Percentiles rank a stretch among this genome's conserved stretches.
Conservation (phyloP, 2,797 vertebrate species). For the Vireo griseus region DNA sequence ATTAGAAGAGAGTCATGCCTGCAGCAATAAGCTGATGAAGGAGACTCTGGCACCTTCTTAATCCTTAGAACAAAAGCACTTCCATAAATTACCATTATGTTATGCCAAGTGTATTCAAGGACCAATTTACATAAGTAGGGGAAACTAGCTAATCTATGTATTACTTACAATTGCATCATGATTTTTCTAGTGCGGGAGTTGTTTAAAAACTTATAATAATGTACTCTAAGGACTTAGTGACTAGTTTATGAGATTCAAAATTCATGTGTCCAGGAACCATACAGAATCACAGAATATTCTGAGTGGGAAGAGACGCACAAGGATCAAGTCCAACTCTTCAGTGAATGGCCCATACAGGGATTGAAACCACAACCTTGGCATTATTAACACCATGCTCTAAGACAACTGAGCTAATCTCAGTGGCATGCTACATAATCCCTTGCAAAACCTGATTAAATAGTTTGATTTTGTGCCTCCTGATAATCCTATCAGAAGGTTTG, state of each 20-base stretch:
- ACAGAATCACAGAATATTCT: neutral
- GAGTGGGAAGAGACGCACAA: neutral
- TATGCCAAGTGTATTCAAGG: neutral
- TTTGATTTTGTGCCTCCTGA: neutral
- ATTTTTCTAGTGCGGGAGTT: neutral
- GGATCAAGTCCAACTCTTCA: neutral
- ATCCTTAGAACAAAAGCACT: constrained; percentile 25
- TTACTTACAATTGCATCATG: neutral
- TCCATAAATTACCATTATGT: constrained; percentile 1
- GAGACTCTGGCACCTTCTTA: neutral
- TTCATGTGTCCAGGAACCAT: neutral
- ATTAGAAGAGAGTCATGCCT: neutral
- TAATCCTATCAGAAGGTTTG: neutral
- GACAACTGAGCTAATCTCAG: neutral
- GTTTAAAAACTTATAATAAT: neutral
- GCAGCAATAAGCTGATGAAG: constrained; percentile 18
- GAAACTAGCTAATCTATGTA: neutral
- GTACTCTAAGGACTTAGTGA: neutral
- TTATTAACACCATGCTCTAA: neutral
- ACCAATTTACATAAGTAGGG: neutral
- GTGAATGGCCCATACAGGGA: neutral
- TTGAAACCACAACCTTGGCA: neutral
- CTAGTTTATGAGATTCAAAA: neutral
- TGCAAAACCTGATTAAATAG: constrained; percentile 19
- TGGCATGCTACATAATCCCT: neutral